A percentile compares a stretch with the other conserved stretches of the same genome.
These are phyloP conservation scores for Cyanoderma ruficeps DNA, from an alignment of 2,113 vertebrate genomes.

Conservation along the genomic window DNA sequence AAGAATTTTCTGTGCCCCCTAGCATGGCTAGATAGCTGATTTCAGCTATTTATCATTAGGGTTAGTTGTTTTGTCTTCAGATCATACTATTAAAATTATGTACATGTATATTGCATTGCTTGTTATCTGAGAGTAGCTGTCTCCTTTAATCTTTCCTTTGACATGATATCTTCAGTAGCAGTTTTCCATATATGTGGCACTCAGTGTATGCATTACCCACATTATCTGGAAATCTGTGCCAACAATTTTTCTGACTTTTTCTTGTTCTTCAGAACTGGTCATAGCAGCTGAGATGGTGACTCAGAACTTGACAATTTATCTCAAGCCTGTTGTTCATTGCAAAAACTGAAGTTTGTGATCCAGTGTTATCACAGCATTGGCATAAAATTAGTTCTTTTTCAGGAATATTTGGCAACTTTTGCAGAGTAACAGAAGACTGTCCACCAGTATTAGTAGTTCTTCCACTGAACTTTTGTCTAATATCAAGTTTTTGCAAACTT, in stretches of 20 bases:
- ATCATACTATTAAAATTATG: background rate
- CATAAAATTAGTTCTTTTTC: background rate
- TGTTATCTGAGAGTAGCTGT: background rate
- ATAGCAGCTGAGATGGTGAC: background rate
- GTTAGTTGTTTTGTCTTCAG: background rate
- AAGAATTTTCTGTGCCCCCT: background rate
- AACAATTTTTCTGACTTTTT: background rate
- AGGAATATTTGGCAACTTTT: background rate
- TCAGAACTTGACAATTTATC: background rate
- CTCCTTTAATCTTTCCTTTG: background rate
- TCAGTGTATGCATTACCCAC: background rate
- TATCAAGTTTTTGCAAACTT: background rate
- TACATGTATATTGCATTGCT: background rate
- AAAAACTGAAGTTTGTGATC: background rate
- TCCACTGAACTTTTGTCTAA: background rate
- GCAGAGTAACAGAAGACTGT: background rate
- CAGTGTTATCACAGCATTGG: background rate
- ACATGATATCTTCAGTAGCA: background rate
- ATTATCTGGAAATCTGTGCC: background rate
- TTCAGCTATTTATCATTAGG: background rate
- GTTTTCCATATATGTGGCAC: background rate
- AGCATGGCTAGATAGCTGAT: background rate
- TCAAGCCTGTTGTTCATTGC: background rate
- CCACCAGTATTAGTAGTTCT: background rate
- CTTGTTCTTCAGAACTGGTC: background rate